Percentiles rank a stretch among this genome's conserved stretches.
These are phyloP conservation scores for Hypomesus transpacificus DNA, from an alignment of 2,113 vertebrate species.

Conservation along the genomic window DNA sequence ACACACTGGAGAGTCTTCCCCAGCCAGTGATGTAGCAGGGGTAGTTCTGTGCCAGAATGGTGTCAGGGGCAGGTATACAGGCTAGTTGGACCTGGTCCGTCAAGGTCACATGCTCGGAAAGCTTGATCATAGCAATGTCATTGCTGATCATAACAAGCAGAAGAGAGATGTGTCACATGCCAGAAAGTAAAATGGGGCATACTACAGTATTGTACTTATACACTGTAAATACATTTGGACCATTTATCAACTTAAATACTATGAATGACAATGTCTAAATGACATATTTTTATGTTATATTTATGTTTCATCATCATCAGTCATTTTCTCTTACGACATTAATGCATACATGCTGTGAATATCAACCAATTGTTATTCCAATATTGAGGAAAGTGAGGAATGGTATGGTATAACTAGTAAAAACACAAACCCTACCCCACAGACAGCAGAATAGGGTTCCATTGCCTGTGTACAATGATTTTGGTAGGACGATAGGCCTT, in stretches of 20 bases:
- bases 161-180: not conserved
- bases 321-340: no score
- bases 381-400: no score
- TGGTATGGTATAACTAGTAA: no score
- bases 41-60: constrained; percentile 47
- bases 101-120: constrained; percentile 45
- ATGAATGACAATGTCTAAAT: no score
- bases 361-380: no score
- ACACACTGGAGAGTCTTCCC: constrained; percentile 55
- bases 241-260: no score
- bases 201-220: no score
- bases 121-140: constrained; percentile 58
- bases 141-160: constrained; percentile 29
- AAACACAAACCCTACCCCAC: constrained; percentile 40
- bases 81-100: constrained; percentile 41
- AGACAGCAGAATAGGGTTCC: constrained; percentile 56
- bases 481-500: constrained; percentile 55
- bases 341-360: no score
- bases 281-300: no score
- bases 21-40: constrained; percentile 61
- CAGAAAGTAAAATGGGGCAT: no score
- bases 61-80: constrained; percentile 46
- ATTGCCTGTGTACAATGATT: constrained; percentile 72
- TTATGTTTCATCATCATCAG: no score
- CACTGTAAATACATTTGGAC: no score